Percentiles rank a stretch among this genome's conserved stretches.
Conservation (phyloP, 2,888 invertebrate genomes). For the Asteroscopus sphinx region DNA sequence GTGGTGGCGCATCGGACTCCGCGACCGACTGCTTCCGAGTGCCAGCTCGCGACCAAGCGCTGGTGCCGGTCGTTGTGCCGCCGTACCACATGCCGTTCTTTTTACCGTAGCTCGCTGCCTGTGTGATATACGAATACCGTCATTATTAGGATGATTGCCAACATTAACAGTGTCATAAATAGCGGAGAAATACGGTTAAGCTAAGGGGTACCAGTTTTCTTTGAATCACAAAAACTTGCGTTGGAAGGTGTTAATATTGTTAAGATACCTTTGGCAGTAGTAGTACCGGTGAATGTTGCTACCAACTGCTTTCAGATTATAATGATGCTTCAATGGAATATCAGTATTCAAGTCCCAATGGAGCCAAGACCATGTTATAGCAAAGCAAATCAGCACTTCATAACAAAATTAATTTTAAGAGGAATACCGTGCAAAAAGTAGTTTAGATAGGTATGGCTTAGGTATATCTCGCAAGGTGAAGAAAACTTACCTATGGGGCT, state of each 20-base stretch:
- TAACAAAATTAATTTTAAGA: background rate
- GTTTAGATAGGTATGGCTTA: conserved; percentile 10
- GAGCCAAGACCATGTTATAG: too few relatives aligned
- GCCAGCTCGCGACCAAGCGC: conserved; percentile 93
- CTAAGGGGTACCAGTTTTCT: background rate
- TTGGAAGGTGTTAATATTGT: too few relatives aligned
- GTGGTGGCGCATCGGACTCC: conserved; percentile 94
- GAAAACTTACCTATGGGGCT: conserved; percentile 31
- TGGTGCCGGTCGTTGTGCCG: conserved; percentile 89
- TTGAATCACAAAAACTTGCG: background rate
- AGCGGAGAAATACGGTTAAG: background rate
- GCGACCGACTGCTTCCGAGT: conserved; percentile 95
- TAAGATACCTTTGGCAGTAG: too few relatives aligned
- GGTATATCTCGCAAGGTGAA: conserved; percentile 3
- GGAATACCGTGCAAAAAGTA: conserved; percentile 8
- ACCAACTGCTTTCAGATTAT: too few relatives aligned
- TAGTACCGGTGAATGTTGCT: too few relatives aligned
- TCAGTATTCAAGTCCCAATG: too few relatives aligned
- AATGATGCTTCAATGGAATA: too few relatives aligned
- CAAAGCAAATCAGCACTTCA: background rate
- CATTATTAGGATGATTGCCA: background rate
- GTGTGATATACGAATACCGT: conserved; percentile 39
- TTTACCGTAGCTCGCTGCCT: conserved; percentile 97
- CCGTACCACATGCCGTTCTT: conserved; percentile 97
- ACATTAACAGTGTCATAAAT: background rate